These are phyloP conservation scores for Phyto melanocephala DNA, from an alignment of 2,888 invertebrate genomes.

Conservation along the genomic window DNA sequence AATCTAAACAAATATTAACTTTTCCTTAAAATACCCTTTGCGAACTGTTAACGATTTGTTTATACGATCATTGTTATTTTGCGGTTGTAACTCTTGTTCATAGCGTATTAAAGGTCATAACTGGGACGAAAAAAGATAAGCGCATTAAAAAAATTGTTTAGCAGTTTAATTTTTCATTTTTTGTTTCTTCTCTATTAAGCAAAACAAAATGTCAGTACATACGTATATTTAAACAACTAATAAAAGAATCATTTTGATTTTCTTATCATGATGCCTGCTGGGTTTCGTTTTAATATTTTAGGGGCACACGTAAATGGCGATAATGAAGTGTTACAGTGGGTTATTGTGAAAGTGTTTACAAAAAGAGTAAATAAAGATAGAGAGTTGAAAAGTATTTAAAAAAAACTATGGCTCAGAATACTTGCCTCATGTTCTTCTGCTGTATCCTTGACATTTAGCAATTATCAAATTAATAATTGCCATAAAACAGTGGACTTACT, in stretches of 20 bases:
- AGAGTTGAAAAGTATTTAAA: too few species aligned
- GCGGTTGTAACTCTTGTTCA: not conserved
- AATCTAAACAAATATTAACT: too few species aligned
- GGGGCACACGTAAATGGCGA: constrained; percentile 4
- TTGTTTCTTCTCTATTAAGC: not conserved
- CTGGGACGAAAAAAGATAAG: not conserved
- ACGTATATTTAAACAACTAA: too few species aligned
- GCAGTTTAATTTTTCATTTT: not conserved
- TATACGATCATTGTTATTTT: not conserved
- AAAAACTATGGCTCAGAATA: too few species aligned
- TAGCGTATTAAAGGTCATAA: constrained; percentile 25
- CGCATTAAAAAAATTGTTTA: not conserved
- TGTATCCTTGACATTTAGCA: too few species aligned
- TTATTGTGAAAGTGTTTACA: too few species aligned
- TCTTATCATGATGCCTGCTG: constrained; percentile 28
- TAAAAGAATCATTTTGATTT: not conserved
- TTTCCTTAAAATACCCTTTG: too few species aligned
- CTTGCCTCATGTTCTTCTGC: too few species aligned
- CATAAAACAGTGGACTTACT: too few species aligned
- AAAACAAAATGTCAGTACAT: not conserved
- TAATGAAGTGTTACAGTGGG: not conserved
- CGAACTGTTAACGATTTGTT: constrained; percentile 6
- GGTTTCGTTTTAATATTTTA: constrained; percentile 43
- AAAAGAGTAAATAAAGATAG: too few species aligned
- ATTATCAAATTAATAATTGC: too few species aligned